Evolutionary conservation across 1,140 invertebrate species (phyloP), one percentile per base, ranked within the genome.

Genomic region (Drosophila chauvacae): DNA sequence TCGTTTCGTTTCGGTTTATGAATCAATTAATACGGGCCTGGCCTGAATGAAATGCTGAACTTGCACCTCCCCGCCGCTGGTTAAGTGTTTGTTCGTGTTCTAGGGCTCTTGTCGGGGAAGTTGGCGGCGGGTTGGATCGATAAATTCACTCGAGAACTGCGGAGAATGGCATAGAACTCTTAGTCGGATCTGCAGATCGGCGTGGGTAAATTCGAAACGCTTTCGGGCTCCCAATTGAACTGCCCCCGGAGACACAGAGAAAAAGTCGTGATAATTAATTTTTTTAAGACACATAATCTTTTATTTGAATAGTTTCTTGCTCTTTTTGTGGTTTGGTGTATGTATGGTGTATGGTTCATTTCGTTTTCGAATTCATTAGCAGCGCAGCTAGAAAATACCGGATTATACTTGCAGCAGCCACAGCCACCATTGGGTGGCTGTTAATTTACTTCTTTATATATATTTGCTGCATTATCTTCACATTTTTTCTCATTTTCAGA

Each of bases 221-320:
- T 74, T 62, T 68, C 50, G 68, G 57, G 48, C 60, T 26, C 51
- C 59, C 72, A 77, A 55, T 77, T 65, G 33, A 59, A 44, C 30
- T 56, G 56, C 59, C 71, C 60, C 48, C 73, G 55, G 73, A 68
- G 71, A 75, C 84, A 80, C 62, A 65, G 73, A 70, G 71, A 78
- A 90, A 84, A 88, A 84, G 58, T 72, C 85, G 69, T 33, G 44
- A 69, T 71, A 77, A 75, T 81, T 81, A 79, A 81, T 90, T 74
- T 45, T 90, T 84, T 90, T 81, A 90, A 90, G 81, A 90, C 85
- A 90, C 85, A 90, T 90, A 90, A 90, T 90, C 85, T 81, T 90
- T 90, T 90, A 90, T 90, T 90, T 90, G 58, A 90, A 90, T 88
- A 88, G 85, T 85, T 82, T 65, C 23, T 72, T 73, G 68, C 68